These are phyloP conservation scores for Pristionchus fissidentatus DNA, from an alignment of 2,888 invertebrate species.

Conservation along the genomic window DNA sequence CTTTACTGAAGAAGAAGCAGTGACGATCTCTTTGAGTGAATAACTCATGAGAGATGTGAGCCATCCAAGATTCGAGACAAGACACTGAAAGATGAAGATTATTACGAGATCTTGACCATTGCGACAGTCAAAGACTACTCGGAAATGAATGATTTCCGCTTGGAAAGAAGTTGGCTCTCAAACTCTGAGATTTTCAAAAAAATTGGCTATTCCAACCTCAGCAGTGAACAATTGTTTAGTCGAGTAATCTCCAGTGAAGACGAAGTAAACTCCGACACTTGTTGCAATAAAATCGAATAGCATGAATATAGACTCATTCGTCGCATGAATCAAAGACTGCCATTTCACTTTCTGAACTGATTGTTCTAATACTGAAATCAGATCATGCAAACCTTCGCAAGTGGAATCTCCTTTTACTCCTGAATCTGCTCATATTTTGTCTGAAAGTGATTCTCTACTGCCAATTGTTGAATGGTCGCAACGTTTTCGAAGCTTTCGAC, in stretches of 20 bases:
- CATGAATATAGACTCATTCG: slow-evolving; percentile 14
- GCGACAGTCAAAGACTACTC: background rate
- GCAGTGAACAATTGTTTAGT: slow-evolving; percentile 2
- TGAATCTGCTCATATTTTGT: slow-evolving; percentile 10
- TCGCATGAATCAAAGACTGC: background rate
- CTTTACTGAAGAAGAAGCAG: slow-evolving; percentile 1
- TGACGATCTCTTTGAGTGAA: slow-evolving; percentile 6
- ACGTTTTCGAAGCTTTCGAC: slow-evolving; percentile 2
- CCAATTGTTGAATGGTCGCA: slow-evolving; percentile 16
- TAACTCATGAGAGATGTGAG: background rate
- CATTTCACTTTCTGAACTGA: slow-evolving; percentile 9
- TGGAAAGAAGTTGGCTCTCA: background rate
- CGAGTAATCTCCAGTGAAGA: slow-evolving; percentile 18
- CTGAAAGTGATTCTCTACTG: slow-evolving; percentile 1
- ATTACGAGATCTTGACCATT: background rate
- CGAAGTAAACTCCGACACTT: slow-evolving; percentile 19
- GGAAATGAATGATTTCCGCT: background rate
- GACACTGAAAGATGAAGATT: background rate
- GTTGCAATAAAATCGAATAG: slow-evolving; percentile 12
- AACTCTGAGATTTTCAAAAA: background rate
- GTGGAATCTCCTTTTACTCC: background rate
- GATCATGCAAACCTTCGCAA: background rate
- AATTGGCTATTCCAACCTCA: background rate
- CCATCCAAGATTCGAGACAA: background rate
- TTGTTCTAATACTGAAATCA: too few species aligned